Base-by-base conservation (phyloP, 2,113 vertebrate species). In the Meles meles region DNA sequence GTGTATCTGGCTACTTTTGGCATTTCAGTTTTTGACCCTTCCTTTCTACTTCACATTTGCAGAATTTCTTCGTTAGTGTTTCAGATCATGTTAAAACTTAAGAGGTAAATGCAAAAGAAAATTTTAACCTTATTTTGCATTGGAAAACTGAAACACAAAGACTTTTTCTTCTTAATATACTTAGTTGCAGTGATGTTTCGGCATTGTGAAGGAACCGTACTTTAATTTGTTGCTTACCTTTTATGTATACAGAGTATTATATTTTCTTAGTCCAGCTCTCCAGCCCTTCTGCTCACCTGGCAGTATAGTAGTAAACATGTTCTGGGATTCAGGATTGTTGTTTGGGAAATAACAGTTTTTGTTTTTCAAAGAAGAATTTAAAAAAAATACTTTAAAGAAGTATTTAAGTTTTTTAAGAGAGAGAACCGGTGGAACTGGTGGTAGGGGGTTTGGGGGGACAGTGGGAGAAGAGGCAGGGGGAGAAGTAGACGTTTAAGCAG, bases 51-150 rank as follows among this genome's bases (percentile, higher is more conserved):
- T 81, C 12, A 61, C 4, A 12, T 87, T 84, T 82, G n/a, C 3
- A 61, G 72, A 90, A 87, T 89, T 86, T 59, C 93, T 94, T 92
- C 79, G 11, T 79, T 88, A 57, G 27, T 81, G 31, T 93, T 96
- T 86, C 67, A 71, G 74, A 29, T 92, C 20, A 29, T 18, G 20
- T 96, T 76, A 82, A 88, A 81, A 91, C 17, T 14, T 84, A 63
- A 42, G 21, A 47, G 55, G 34, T 92, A 83, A 79, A 39, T 72
- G 14, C 9, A 37, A 72, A 23, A 97, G 27, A 82, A 95, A 77
- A 61, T 63, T 80, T 61, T 97, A 80, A 57, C 34, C 23, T 95
- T 90, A 82, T 55, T 91, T 87, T 80, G 25, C 39, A 65, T 31
- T 86, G 21, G 47, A 87, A 91, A 83, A 86, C 39, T 49, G 79